phyloP scores from a whole-genome alignment of 1,140 invertebrate genomes.

The Cotesia vestalis region DNA sequence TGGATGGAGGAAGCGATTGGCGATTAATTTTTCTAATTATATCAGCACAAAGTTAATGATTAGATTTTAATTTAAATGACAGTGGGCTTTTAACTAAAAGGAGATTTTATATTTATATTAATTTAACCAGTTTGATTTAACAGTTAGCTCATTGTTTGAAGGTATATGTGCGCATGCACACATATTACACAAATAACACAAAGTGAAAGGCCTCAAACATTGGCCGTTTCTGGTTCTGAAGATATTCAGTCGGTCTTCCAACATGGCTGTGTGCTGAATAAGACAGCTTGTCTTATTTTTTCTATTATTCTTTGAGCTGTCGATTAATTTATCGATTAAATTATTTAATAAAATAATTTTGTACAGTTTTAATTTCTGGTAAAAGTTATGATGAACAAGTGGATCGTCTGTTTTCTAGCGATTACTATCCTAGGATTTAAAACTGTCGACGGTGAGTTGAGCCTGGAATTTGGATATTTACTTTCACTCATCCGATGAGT shows the following conservation, averaged over 20 bases:
- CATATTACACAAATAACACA: conserved; percentile 8
- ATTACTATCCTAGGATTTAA: conserved; percentile 1
- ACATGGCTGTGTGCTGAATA: conserved; percentile 54
- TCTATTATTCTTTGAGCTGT: neutral
- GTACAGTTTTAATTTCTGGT: too few species aligned
- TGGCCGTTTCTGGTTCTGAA: conserved; percentile 32
- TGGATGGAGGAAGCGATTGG: too few species aligned
- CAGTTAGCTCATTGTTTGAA: too few species aligned
- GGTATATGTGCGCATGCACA: neutral
- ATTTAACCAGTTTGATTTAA: too few species aligned
- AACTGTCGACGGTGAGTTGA: conserved; percentile 31
- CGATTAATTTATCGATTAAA: neutral
- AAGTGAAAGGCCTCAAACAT: conserved; percentile 39
- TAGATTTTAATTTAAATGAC: too few species aligned
- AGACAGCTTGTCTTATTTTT: conserved; percentile 5
- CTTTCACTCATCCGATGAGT: conserved; percentile 20
- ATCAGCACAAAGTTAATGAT: too few species aligned
- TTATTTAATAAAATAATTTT: too few species aligned
- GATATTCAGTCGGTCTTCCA: conserved; percentile 47
- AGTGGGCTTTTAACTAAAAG: too few species aligned
- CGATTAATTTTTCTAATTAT: too few species aligned
- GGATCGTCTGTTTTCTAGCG: conserved; percentile 19
- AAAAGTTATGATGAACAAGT: conserved; percentile 15
- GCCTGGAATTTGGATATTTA: conserved; percentile 9
- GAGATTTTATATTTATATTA: too few species aligned